These are phyloP conservation scores for Diorhabda carinulata DNA, from an alignment of 1,140 invertebrate species.

Conservation along the genomic window DNA sequence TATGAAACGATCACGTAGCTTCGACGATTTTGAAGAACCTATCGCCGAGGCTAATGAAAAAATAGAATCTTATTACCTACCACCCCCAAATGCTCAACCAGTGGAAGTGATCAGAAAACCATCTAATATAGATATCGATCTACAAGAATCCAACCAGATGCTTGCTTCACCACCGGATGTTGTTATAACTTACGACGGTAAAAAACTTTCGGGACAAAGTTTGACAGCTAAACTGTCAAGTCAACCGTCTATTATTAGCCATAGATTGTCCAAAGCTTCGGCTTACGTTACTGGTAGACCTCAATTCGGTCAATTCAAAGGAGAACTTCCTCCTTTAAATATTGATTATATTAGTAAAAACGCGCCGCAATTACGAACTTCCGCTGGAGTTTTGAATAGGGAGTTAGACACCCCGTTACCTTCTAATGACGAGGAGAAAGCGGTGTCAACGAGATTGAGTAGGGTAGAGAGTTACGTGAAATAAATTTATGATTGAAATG, in stretches of 20 bases:
- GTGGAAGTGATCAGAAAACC: constrained; percentile 22
- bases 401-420: constrained; percentile 38
- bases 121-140: constrained; percentile 42
- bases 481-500: neutral
- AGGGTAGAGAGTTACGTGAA: constrained; percentile 21
- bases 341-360: constrained; percentile 42
- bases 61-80: constrained; percentile 64
- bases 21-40: constrained; percentile 33
- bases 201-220: constrained; percentile 61
- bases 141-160: constrained; percentile 45
- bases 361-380: constrained; percentile 37
- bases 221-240: constrained; percentile 57
- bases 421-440: constrained; percentile 1
- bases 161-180: constrained; percentile 50
- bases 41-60: constrained; percentile 65
- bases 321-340: constrained; percentile 61
- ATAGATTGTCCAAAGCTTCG: constrained; percentile 52
- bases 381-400: constrained; percentile 33
- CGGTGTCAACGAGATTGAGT: constrained; percentile 32
- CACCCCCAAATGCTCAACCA: constrained; percentile 50
- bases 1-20: constrained; percentile 25
- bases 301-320: constrained; percentile 67
- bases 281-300: constrained; percentile 60
- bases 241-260: constrained; percentile 48
- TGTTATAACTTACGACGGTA: constrained; percentile 69